Conservation (phyloP, 92 coral and sea anemone genomes). For the Epizoanthus rinbou region DNA sequence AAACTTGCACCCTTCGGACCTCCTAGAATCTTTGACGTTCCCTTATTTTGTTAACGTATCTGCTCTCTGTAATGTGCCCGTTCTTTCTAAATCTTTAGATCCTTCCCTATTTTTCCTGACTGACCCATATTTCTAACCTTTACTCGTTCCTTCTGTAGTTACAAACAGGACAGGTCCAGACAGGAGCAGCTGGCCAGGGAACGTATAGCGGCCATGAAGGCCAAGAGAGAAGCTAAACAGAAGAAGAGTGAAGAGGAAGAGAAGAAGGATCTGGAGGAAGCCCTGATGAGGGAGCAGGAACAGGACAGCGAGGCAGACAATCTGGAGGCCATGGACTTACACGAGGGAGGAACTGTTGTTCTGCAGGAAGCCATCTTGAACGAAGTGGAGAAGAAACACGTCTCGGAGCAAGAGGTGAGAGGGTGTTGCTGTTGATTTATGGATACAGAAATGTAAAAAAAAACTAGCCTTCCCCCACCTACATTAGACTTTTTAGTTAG, state of each 20-base stretch:
- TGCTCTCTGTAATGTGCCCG: background rate
- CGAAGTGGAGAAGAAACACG: slow-evolving; percentile 93
- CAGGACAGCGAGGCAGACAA: slow-evolving; percentile 75
- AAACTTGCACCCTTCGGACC: too few relatives aligned
- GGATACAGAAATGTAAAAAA: background rate
- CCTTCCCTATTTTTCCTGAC: too few relatives aligned
- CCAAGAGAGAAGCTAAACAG: slow-evolving; percentile 73
- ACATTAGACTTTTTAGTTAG: too few relatives aligned
- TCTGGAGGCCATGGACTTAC: slow-evolving; percentile 78
- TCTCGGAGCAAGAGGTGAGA: slow-evolving; percentile 88
- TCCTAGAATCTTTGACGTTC: background rate
- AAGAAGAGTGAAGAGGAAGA: slow-evolving; percentile 62
- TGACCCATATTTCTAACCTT: background rate
- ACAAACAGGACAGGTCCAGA: slow-evolving; percentile 88
- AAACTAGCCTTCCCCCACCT: background rate
- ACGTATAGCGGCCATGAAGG: slow-evolving; percentile 91
- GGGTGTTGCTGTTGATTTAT: background rate
- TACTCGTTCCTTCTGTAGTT: slow-evolving; percentile 43
- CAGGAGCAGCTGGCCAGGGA: slow-evolving; percentile 97
- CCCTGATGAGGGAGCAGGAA: slow-evolving; percentile 70
- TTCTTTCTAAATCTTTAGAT: too few relatives aligned
- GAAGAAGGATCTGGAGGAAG: slow-evolving; percentile 68
- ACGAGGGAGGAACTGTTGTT: slow-evolving; percentile 83
- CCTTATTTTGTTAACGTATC: too few relatives aligned
- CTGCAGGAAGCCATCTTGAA: slow-evolving; percentile 88